Conservation (phyloP, 2,113 vertebrate genomes). For the Eupsittula cactorum region DNA sequence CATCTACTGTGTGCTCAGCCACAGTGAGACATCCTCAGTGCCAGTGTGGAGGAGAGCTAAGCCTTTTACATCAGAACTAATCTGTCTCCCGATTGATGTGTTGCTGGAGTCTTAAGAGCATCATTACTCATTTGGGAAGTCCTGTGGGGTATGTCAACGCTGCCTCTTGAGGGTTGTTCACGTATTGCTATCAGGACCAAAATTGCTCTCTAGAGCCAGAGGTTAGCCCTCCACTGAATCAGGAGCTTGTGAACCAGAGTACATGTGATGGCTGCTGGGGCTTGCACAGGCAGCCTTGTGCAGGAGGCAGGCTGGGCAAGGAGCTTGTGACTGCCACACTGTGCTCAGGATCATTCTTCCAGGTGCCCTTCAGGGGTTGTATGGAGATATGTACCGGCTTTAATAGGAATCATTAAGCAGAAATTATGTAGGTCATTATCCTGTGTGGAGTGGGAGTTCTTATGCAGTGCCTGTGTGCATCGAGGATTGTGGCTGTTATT, state of each 20-base stretch:
- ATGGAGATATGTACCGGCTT: neutral
- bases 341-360: neutral
- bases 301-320: neutral
- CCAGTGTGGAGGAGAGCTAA: neutral
- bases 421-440: slow-evolving; percentile 24
- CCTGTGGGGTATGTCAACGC: neutral
- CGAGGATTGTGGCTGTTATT: neutral
- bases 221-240: neutral
- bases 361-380: neutral
- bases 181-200: neutral
- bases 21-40: neutral
- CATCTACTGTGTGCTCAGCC: neutral
- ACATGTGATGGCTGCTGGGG: rapidly evolving
- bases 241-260: neutral
- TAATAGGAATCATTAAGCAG: slow-evolving; percentile 12
- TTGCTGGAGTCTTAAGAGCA: neutral
- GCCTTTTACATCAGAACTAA: neutral
- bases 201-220: neutral
- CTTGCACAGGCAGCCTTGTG: neutral
- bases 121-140: neutral
- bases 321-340: neutral
- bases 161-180: neutral
- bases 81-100: neutral
- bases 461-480: neutral
- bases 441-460: neutral